Conservation (phyloP, 2,888 invertebrate genomes). For the Ramazzottius varieornatus region DNA sequence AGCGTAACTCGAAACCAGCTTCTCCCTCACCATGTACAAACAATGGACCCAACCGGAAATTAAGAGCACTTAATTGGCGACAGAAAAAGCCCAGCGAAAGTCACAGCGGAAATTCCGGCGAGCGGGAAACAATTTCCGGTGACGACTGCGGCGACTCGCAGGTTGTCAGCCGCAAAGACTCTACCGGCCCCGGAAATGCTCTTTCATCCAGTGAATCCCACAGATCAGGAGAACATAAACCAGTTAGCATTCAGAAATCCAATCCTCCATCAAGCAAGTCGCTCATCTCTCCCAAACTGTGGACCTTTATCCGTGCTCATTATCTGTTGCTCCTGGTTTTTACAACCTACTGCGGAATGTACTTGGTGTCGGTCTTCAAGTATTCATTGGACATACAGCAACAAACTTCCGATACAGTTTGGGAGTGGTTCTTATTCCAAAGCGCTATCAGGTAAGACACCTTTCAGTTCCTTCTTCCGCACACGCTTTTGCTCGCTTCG, state of each 20-base stretch:
- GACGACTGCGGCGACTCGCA: background rate
- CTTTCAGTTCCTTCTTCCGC: no score
- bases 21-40: no score
- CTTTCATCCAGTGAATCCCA: background rate
- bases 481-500: no score
- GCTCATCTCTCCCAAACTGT: background rate
- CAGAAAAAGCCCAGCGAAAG: background rate
- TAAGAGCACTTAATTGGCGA: background rate
- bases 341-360: background rate
- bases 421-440: background rate
- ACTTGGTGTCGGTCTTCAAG: background rate
- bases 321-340: background rate
- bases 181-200: background rate
- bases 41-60: no score
- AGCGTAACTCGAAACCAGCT: no score
- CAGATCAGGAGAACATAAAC: background rate
- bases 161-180: background rate
- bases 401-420: background rate
- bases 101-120: background rate
- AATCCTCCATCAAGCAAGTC: background rate
- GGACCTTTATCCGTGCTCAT: background rate
- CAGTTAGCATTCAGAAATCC: background rate
- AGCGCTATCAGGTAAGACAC: background rate
- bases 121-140: background rate
- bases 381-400: background rate